These are phyloP conservation scores for Ceramica pisi DNA, from an alignment of 2,888 invertebrate species.

Conservation along the genomic window DNA sequence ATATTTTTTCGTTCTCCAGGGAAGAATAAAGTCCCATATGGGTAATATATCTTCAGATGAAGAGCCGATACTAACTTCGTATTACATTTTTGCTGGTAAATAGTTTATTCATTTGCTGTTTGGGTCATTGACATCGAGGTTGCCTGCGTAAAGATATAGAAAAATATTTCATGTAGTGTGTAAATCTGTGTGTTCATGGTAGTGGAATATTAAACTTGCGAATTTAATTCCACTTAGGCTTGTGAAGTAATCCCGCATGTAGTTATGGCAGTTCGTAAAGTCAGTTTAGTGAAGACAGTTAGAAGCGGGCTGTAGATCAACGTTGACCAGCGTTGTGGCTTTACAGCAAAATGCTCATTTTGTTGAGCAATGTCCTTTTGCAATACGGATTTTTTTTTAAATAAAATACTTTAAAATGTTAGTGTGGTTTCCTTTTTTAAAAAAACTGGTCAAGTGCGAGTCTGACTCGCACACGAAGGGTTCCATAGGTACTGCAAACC, in stretches of 20 bases:
- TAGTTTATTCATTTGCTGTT: conserved; percentile 23
- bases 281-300: too few species aligned
- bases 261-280: not conserved
- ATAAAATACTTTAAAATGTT: not conserved
- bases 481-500: too few species aligned
- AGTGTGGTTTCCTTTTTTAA: not conserved
- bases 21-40: conserved; percentile 19
- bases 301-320: not conserved
- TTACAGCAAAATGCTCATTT: too few species aligned
- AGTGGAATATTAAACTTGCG: too few species aligned
- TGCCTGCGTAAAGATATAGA: not conserved
- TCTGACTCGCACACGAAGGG: too few species aligned
- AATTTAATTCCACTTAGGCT: too few species aligned
- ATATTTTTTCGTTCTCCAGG: conserved; percentile 20
- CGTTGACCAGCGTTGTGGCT: not conserved
- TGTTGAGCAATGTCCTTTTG: not conserved
- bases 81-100: too few species aligned
- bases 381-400: not conserved
- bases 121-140: conserved; percentile 4
- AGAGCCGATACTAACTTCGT: conserved; percentile 14
- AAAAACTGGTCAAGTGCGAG: too few species aligned
- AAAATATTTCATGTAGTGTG: not conserved
- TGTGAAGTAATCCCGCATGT: too few species aligned
- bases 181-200: too few species aligned
- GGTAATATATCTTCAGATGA: conserved; percentile 38